Evolutionary conservation across 2,797 vertebrate genomes (phyloP).

Genomic region (Glyptemys insculpta): DNA sequence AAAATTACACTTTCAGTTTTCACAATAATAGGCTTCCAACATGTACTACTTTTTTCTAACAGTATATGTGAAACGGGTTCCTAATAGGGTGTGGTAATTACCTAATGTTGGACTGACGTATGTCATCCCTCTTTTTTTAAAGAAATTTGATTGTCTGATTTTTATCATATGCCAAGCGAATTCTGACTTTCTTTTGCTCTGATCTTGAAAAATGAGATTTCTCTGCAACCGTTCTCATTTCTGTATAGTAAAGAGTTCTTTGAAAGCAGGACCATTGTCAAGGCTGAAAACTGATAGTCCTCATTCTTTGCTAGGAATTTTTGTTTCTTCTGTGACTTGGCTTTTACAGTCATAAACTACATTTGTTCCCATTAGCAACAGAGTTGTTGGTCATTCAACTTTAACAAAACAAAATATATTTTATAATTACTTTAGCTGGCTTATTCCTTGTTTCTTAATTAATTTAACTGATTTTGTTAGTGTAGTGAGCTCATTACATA

Average conservation of each 20-base stretch:
- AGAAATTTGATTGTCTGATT: background rate
- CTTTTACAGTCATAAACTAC: background rate
- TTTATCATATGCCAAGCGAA: background rate
- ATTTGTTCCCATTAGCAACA: background rate
- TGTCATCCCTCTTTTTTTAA: background rate
- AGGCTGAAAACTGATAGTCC: background rate
- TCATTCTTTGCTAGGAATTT: background rate
- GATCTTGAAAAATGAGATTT: accelerated
- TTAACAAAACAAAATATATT: background rate
- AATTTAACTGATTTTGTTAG: background rate
- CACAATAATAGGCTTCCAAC: background rate
- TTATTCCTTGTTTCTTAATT: background rate
- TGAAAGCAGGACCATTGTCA: background rate
- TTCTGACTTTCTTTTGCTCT: background rate
- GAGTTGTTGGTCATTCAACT: background rate
- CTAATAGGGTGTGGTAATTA: background rate
- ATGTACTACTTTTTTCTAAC: background rate
- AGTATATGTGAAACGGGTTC: background rate
- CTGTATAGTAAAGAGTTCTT: background rate
- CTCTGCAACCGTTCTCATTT: accelerated
- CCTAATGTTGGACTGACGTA: background rate
- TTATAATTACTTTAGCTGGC: background rate
- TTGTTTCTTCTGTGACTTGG: background rate
- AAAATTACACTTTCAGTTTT: background rate
- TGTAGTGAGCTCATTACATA: background rate